Evolutionary conservation across 2,888 invertebrate species (phyloP).

Genomic region (Rhagophthalmus giganteus): DNA sequence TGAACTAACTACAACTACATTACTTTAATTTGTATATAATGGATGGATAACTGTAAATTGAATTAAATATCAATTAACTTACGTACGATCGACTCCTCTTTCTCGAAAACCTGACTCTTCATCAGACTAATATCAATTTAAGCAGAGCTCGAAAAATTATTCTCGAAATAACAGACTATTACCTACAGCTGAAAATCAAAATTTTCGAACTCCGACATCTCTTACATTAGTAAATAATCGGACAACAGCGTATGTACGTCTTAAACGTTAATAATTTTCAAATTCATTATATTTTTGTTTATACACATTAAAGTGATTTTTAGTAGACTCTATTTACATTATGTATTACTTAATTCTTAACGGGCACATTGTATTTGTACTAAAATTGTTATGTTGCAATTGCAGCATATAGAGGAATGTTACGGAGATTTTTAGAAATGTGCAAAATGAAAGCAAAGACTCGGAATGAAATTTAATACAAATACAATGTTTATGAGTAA

Average conservation of each 20-base stretch:
- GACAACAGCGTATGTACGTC: conserved; percentile 19
- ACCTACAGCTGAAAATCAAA: too few species aligned
- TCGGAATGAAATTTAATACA: conserved; percentile 21
- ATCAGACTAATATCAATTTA: conserved; percentile 12
- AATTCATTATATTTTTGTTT: conserved; percentile 8
- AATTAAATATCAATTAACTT: conserved; percentile 17
- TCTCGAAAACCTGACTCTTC: too few species aligned
- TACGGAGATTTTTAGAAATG: neutral
- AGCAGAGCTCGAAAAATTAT: conserved; percentile 8
- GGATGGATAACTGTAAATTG: conserved; percentile 27
- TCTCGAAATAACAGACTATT: neutral
- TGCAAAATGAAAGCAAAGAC: neutral
- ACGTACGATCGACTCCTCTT: conserved; percentile 12
- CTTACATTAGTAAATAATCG: conserved; percentile 16
- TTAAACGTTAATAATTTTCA: conserved; percentile 20
- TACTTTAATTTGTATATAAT: conserved; percentile 25
- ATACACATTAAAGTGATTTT: conserved; percentile 4
- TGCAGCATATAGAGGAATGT: neutral
- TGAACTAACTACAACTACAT: conserved; percentile 26
- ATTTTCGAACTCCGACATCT: conserved; percentile 5
- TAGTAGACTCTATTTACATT: conserved; percentile 15
- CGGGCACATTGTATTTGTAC: conserved; percentile 25
- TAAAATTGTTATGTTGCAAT: conserved; percentile 6
- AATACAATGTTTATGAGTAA: conserved; percentile 19
- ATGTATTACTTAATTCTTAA: conserved; percentile 5